Percentiles rank a stretch among this genome's conserved stretches.
Evolutionary conservation across 2,113 vertebrate species (phyloP).

Genomic region (Peromyscus maniculatus): DNA sequence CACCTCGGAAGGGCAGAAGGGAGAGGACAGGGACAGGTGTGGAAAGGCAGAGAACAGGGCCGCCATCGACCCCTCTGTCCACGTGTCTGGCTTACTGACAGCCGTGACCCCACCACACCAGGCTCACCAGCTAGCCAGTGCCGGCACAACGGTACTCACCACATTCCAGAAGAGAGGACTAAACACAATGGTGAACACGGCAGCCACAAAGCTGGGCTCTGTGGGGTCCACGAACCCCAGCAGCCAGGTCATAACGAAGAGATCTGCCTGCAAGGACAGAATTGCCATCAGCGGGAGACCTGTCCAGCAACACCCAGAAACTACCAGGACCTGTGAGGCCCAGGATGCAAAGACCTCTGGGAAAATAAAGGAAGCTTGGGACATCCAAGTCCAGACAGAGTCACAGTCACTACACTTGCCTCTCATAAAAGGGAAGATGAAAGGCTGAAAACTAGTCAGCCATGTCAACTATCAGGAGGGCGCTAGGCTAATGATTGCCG

Average conservation of each 20-base stretch:
- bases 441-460: conserved; percentile 56
- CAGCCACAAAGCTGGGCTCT: conserved; percentile 81
- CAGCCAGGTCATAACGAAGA: conserved; percentile 83
- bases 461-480: neutral
- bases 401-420: neutral
- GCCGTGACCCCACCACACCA: neutral
- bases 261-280: conserved; percentile 78
- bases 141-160: conserved; percentile 80
- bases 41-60: neutral
- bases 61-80: fast-evolving
- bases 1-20: neutral
- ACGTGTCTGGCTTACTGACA: neutral
- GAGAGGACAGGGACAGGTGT: no score
- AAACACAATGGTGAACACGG: conserved; percentile 85
- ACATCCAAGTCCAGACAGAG: conserved; percentile 24
- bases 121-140: fast-evolving
- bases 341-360: conserved; percentile 50
- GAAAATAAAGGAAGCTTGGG: neutral
- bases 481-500: neutral
- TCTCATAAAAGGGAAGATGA: conserved; percentile 60
- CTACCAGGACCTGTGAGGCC: neutral
- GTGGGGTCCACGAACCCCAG: conserved; percentile 85
- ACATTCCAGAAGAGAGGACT: conserved; percentile 91
- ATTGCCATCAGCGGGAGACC: conserved; percentile 10
- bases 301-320: neutral